Evolutionary conservation across 2,888 invertebrate genomes (phyloP).

Genomic region (Cataglyphis altisquamis): DNA sequence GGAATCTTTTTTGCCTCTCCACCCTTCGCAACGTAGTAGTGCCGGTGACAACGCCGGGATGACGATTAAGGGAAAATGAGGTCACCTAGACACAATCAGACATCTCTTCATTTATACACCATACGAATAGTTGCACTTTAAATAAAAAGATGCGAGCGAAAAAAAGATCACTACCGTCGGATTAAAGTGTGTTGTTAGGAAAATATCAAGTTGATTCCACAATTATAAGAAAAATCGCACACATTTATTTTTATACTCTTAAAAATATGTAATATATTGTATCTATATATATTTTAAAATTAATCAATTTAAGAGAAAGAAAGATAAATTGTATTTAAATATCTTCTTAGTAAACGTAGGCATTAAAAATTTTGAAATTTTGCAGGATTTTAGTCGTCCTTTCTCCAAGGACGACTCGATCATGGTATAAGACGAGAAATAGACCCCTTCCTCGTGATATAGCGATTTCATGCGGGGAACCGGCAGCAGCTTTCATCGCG

Average conservation of each 20-base stretch:
- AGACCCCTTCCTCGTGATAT: conserved; percentile 65
- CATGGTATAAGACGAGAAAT: conserved; percentile 15
- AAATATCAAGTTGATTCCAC: neutral
- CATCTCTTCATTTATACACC: conserved; percentile 32
- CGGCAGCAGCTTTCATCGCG: conserved; percentile 78
- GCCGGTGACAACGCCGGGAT: conserved; percentile 32
- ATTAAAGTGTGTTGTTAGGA: neutral
- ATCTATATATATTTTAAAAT: neutral
- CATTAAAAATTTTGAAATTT: neutral
- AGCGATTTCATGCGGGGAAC: conserved; percentile 67
- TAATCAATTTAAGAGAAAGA: neutral
- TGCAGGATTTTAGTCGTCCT: no score
- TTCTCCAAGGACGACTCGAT: neutral
- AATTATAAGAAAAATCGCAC: neutral
- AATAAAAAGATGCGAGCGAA: conserved; percentile 28
- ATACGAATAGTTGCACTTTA: conserved; percentile 3
- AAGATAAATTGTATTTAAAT: no score
- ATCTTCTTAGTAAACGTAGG: neutral
- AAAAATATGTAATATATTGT: neutral
- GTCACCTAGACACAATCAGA: conserved; percentile 42
- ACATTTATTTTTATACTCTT: neutral
- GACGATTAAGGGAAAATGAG: conserved; percentile 52
- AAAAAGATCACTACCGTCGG: conserved; percentile 14
- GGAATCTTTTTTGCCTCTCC: conserved; percentile 48
- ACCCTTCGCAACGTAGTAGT: conserved; percentile 24